Evolutionary conservation across 2,888 invertebrate species (phyloP), one percentile per base, ranked within the genome.

Genomic region (Eristalis arbustorum): DNA sequence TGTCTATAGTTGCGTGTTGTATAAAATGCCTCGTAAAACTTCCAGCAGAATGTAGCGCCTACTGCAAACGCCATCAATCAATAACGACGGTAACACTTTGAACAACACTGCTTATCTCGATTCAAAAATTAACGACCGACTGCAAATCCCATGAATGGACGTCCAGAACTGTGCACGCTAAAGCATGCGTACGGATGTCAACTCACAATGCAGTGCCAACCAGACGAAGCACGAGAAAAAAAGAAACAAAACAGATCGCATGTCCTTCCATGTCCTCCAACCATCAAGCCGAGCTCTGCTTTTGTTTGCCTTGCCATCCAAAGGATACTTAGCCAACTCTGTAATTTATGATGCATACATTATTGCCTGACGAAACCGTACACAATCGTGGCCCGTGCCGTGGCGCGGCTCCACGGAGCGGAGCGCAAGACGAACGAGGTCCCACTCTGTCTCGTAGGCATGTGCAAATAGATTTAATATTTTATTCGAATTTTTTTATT

Each of bases 311-410:
- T 18, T 62, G 18, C 40, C 66, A 8, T 61, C 13, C n/a, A 13
- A 11, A 77, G 63, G 28, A 62, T 72, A 72, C 81, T 81, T 84
- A 73, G 84, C 68, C 59, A 84, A 42, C 62, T 84, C 67, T 76
- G 76, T 73, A 84, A 84, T 84, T 84, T 84, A 81, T 81, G 84
- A 68, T 72, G 81, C 76, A 84, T 84, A 84, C 42, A 79, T 79
- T 84, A 81, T 63, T 67, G 75, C 79, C 74, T 69, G 79, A 79
- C 83, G 40, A 56, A 71, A 49, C 69, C 83, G 40, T 14, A 56
- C 37, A 34, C 10, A 18, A 23, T 10, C 8, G 31, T n/a, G 28
- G 28, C 18, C 25, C 25, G 25, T 3, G 8, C 6, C 62, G 25
- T 14, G 31, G 18, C 25, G 8, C 5, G 61, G 23, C 31, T 8